Evolutionary conservation across 1,140 invertebrate species (phyloP).

Genomic region (Drosophila ambigua): DNA sequence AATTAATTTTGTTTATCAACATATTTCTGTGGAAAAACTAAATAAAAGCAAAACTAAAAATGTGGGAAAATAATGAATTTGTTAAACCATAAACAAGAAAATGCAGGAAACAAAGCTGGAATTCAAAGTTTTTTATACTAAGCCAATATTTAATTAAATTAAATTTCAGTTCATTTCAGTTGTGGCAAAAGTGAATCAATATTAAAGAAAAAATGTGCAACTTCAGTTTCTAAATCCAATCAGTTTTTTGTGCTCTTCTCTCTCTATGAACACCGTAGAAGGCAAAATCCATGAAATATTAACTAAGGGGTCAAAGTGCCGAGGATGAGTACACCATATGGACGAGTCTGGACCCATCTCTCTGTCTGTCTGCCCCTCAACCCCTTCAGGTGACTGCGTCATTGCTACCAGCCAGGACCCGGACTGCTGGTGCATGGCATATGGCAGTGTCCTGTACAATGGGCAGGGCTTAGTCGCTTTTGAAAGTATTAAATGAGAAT

Average conservation of each 20-base stretch:
- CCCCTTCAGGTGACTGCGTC: slow-evolving; percentile 36
- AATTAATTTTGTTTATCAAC: too few relatives aligned
- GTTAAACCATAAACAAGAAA: background rate
- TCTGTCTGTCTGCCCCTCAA: background rate
- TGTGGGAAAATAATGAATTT: too few relatives aligned
- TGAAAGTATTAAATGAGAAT: slow-evolving; percentile 17
- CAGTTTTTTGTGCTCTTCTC: slow-evolving; percentile 15
- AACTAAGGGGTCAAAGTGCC: slow-evolving; percentile 46
- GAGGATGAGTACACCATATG: slow-evolving; percentile 37
- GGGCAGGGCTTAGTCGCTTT: slow-evolving; percentile 26
- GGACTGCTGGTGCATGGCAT: slow-evolving; percentile 29
- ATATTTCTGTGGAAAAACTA: too few relatives aligned
- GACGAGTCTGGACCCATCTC: slow-evolving; percentile 26
- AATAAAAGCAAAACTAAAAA: too few relatives aligned
- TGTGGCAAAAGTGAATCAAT: slow-evolving; percentile 3
- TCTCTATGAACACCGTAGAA: slow-evolving; percentile 14
- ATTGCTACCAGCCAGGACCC: slow-evolving; percentile 5
- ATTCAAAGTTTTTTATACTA: slow-evolving; percentile 7
- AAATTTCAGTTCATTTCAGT: slow-evolving; percentile 22
- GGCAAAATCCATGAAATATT: slow-evolving; percentile 38
- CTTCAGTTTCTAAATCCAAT: slow-evolving; percentile 25
- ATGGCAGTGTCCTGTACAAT: slow-evolving; percentile 25
- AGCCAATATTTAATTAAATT: slow-evolving; percentile 15
- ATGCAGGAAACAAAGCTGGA: background rate
- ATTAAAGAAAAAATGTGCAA: background rate